Base-by-base conservation (phyloP, 2,113 vertebrate species). In the Festucalex cinctus region DNA sequence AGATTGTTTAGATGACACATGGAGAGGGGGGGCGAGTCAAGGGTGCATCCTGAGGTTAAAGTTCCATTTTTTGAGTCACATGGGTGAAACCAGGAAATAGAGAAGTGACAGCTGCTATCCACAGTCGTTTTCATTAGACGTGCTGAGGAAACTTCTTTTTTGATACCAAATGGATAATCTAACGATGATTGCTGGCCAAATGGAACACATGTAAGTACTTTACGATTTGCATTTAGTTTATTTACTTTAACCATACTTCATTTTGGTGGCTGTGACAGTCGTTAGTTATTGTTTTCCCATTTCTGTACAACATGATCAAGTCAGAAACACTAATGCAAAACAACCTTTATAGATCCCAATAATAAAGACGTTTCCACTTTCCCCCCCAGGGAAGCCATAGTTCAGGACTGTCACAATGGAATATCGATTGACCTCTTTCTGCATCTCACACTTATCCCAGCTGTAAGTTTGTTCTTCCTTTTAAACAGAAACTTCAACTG, bases 371-470 rank as follows among this genome's bases (percentile, higher is more conserved):
- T 41, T 17, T 9, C 22, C 22, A 24, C 39, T 1, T 22, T 58
- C 59, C n/a, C 63, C 32, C 63, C 5, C 69, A 85, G 81, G 39
- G 6, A 53, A 7, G 28, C 54, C n/a, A 59, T 6, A 7, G 5
- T 72, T 35, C 19, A 62, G 20, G 73, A 68, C 14, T 88, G 86
- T 81, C 56, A 66, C 9, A 84, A 54, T 65, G 71, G 49, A 26
- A 77, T 89, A 28, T 89, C 81, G 10, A 0, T 81, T 19, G 76
- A 83, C 1, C 41, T 75, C 24, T 84, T 87, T 61, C 62, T 90
- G 64, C 89, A 87, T 24, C 1, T 88, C 26, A 88, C 87, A 35
- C 75, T 90, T 49, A 56, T 86, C 53, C 88, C 88, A 61, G 84
- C 86, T 10, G 88, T 90, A 68, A 81, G 86, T 75, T 32, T 13